phyloP scores from a whole-genome alignment of 2,888 invertebrate genomes.

The Lithophane semibrunnea region DNA sequence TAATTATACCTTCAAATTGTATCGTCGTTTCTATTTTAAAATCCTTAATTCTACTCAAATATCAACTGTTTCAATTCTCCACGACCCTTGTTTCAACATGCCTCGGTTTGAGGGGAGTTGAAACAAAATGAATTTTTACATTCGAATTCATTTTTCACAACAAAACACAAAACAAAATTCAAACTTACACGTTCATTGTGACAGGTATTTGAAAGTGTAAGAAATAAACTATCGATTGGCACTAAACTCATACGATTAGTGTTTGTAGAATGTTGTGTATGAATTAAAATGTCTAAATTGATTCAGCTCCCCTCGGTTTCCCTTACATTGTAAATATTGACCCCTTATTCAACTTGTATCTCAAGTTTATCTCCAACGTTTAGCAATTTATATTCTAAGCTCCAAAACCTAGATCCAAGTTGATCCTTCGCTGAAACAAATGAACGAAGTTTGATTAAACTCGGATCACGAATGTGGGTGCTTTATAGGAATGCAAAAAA shows the following conservation, averaged over 20 bases:
- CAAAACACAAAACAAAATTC: too few species aligned
- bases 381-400: conserved; percentile 38
- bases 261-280: neutral
- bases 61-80: neutral
- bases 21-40: neutral
- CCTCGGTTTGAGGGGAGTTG: neutral
- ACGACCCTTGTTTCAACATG: conserved; percentile 8
- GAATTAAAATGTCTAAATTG: neutral
- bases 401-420: conserved; percentile 46
- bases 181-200: too few species aligned
- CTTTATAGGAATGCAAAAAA: conserved; percentile 28
- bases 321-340: neutral
- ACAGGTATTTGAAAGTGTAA: too few species aligned
- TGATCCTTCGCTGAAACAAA: conserved; percentile 41
- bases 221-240: too few species aligned
- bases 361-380: conserved; percentile 27
- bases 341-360: conserved; percentile 1
- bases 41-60: neutral
- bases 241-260: too few species aligned
- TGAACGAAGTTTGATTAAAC: conserved; percentile 56
- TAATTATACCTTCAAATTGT: neutral
- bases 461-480: conserved; percentile 19
- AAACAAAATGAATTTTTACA: neutral
- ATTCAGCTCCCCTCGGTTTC: neutral
- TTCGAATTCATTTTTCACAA: too few species aligned